Evolutionary conservation across 2,888 invertebrate species (phyloP), one percentile per base, ranked within the genome.

Genomic region (Limnephilus rhombicus): DNA sequence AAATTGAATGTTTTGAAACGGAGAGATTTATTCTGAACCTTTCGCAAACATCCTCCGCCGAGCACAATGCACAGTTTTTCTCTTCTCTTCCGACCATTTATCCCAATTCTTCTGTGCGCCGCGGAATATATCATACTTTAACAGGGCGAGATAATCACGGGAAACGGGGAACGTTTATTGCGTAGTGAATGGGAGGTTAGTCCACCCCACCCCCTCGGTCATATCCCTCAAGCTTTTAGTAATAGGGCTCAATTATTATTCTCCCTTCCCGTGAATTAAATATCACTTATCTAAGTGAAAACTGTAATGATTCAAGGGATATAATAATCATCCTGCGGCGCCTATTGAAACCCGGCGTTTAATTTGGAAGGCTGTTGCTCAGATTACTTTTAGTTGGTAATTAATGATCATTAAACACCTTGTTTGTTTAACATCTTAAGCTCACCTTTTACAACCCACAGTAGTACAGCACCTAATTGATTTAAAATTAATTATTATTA

Each of bases 21-120:
- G 41, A 41, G 85, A 85, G 85, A 85, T 85, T 85, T 85, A 85
- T 85, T 41, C 37, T 24, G 34, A n/a, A 85, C 85, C 41, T 85
- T 37, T 85, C 85, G 24, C 85, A 45, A 85, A 90, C 53, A 90
- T 85, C 83, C 85, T 37, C 68, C 7, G 37, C 85, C 41, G 53
- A 90, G 37, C 85, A 90, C 90, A 90, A 90, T 90, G 90, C 91
- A 86, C 80, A 90, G 90, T 68, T 80, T 90, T 90, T 86, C 86
- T 80, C 49, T 81, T 81, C 86, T 85, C 53, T 24, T 86, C 45
- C 80, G 37, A 29, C 86, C 91, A 80, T 86, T 86, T 91, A 80
- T 86, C 82, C 31, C 49, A 29, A 18, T 29, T 49, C 86, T 45
- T 86, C 81, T 86, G 34, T 80, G 24, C 80, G 45, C 53, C 37